These are phyloP conservation scores for Mobula birostris DNA, from an alignment of 2,113 vertebrate species.

Conservation along the genomic window DNA sequence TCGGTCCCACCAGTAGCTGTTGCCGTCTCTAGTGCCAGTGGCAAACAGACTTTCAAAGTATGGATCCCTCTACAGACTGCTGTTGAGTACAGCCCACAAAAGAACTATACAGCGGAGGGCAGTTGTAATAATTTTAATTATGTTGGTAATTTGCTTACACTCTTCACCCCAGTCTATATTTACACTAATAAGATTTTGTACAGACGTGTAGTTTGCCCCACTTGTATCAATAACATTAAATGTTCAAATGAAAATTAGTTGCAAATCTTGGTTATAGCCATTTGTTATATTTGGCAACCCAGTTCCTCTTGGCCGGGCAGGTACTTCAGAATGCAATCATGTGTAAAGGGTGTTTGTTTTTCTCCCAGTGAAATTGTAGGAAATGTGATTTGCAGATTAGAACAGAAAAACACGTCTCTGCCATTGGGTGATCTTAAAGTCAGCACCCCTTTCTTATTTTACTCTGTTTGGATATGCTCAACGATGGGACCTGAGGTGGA, in stretches of 20 bases:
- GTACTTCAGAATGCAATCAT: not conserved
- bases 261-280: not conserved
- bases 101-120: not conserved
- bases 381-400: not conserved
- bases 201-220: not conserved
- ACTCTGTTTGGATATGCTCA: no score
- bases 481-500: no score
- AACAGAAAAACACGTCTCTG: no score
- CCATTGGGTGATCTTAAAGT: no score
- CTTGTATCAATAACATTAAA: constrained; percentile 25
- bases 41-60: not conserved
- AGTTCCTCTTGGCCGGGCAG: not conserved
- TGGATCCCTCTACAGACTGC: not conserved
- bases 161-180: not conserved
- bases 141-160: not conserved
- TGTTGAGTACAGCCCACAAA: not conserved
- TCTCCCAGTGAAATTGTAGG: not conserved
- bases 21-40: not conserved
- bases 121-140: not conserved
- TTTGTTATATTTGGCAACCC: not conserved
- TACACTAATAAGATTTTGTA: not conserved
- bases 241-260: constrained; percentile 15
- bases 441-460: no score
- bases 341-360: not conserved
- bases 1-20: not conserved